Evolutionary conservation across 2,113 vertebrate species (phyloP), one percentile per base, ranked within the genome.

Genomic region (Aix galericulata): DNA sequence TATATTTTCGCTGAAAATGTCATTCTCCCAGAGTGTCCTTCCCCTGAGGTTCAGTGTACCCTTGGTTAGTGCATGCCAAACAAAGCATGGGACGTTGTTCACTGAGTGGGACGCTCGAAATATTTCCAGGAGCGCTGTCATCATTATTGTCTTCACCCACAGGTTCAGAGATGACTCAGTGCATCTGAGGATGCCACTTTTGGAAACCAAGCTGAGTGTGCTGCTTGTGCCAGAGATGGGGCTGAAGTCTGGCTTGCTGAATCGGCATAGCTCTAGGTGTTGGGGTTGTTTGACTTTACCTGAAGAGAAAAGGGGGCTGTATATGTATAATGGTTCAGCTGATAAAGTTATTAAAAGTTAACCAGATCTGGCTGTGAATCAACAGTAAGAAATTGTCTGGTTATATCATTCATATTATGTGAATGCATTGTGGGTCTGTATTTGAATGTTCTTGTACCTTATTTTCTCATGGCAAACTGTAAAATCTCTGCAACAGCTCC

Each of bases 141-240:
- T 86, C 82, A 64, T 79, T 64, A 20, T 77, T 76, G 26, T 76
- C 81, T 82, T 95, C 83, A 89, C 64, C 34, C 66, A 86, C 93
- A 86, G 76, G 83, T 92, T 96, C 68, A 88, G 73, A 86, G 64
- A 92, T 83, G 83, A 96, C 60, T 96, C 92, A 86, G 83, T 86
- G 83, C 11, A 9, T 92, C 66, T 91, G 46, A 92, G 73, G 76
- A 74, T 84, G 52, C 64, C 32, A 72, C 56, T 84, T 94, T 89
- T 84, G 91, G 83, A 95, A 93, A 88, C 38, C 60, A 68, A 92
- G 69, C 32, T 64, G 52, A 88, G 42, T 0, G 1, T 80, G 74
- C n/a, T 79, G 50, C 71, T 80, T 1, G 0, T 94, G 89, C 58
- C 89, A 89, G 71, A 73, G 78, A 64, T 0, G 0, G 15, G 56